Conservation (phyloP, 2,888 invertebrate genomes). For the Operophtera brumata region DNA sequence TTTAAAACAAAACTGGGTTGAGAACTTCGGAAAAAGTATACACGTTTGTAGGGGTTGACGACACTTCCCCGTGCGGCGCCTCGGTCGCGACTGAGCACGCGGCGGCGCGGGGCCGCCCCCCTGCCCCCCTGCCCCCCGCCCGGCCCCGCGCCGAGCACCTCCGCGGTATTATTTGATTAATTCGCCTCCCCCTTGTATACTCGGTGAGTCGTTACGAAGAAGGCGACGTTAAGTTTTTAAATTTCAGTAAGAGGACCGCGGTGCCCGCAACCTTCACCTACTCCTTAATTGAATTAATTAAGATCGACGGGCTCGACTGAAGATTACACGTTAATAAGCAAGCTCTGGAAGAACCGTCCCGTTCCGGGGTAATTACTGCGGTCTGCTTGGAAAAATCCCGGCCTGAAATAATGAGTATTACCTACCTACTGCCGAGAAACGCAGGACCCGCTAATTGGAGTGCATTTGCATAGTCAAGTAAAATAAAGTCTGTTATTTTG, state of each 20-base stretch:
- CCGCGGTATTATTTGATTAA: constrained; percentile 81
- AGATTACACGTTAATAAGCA: constrained; percentile 78
- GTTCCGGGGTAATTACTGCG: constrained; percentile 73
- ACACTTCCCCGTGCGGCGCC: constrained; percentile 74
- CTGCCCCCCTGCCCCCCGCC: constrained; percentile 3
- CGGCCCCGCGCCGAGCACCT: constrained; percentile 44
- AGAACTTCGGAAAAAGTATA: constrained; percentile 80
- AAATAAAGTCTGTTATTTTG: constrained; percentile 70
- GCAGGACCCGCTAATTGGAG: constrained; percentile 73
- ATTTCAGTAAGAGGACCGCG: constrained; percentile 73
- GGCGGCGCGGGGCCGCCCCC: constrained; percentile 53
- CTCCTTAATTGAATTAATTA: constrained; percentile 77
- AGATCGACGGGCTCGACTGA: constrained; percentile 66
- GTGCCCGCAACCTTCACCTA: constrained; percentile 79
- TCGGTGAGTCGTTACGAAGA: constrained; percentile 76
- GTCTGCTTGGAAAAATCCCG: constrained; percentile 60
- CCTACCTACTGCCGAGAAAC: constrained; percentile 66
- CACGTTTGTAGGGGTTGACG: constrained; percentile 65
- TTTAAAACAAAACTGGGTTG: constrained; percentile 75
- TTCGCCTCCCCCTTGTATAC: constrained; percentile 80
- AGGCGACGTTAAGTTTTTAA: constrained; percentile 78
- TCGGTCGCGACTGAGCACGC: constrained; percentile 78
- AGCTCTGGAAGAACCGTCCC: constrained; percentile 66
- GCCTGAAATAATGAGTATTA: constrained; percentile 74
- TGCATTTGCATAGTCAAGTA: constrained; percentile 76